Conservation (phyloP, 1,140 invertebrate genomes). For the Elysia chlorotica region DNA sequence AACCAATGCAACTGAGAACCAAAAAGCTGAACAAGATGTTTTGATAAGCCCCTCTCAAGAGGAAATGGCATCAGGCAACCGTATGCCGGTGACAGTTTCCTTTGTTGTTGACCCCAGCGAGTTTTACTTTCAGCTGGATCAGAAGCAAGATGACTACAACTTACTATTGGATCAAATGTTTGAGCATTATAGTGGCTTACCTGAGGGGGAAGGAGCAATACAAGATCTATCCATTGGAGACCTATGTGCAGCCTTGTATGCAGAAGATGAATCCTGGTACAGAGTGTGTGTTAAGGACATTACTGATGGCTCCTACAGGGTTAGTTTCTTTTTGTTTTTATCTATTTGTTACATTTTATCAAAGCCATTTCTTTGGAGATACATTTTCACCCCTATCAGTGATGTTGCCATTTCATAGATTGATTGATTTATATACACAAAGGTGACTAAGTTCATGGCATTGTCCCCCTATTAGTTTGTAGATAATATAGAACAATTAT, state of each 20-base stretch:
- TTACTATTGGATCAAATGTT: constrained; percentile 38
- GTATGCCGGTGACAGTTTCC: constrained; percentile 32
- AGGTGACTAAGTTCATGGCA: no score
- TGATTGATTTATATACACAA: no score
- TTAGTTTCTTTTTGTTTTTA: no score
- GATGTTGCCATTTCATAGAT: no score
- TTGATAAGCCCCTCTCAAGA: no score
- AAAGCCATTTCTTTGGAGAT: no score
- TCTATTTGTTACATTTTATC: no score
- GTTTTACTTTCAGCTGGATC: constrained; percentile 44
- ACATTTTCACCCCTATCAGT: no score
- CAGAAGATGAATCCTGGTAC: constrained; percentile 37
- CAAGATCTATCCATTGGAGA: constrained; percentile 69
- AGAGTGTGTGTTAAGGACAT: constrained; percentile 24
- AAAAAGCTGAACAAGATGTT: no score
- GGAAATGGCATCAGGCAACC: no score
- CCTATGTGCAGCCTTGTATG: constrained; percentile 29
- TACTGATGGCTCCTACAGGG: constrained; percentile 42
- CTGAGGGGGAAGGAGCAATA: constrained; percentile 66
- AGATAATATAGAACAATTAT: not conserved
- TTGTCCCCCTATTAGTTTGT: no score
- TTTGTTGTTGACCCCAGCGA: constrained; percentile 39
- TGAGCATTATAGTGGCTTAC: constrained; percentile 32
- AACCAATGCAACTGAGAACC: constrained; percentile 10
- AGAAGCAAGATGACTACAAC: constrained; percentile 24